Conservation (phyloP, 2,797 vertebrate genomes). For the Hephaestus fuliginosus region DNA sequence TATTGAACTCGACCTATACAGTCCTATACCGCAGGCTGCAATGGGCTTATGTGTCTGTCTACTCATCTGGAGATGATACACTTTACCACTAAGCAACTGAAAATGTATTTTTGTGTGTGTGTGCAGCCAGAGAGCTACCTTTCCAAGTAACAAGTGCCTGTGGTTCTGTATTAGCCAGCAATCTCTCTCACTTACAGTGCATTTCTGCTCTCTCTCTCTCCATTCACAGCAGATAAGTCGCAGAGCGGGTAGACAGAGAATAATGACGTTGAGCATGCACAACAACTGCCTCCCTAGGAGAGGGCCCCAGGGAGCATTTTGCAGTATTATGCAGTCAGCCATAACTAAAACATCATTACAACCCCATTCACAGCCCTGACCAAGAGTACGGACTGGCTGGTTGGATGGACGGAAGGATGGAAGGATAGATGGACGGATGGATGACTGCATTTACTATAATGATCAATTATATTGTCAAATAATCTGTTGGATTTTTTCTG, state of each 20-base stretch:
- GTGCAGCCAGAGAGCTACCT: conserved; percentile 54
- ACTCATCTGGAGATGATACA: conserved; percentile 56
- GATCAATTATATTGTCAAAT: conserved; percentile 29
- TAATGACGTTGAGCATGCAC: conserved; percentile 78
- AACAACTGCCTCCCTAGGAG: conserved; percentile 75
- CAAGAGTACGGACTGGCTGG: conserved; percentile 37
- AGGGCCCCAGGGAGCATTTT: conserved; percentile 77
- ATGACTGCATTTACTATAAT: background rate
- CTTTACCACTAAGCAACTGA: conserved; percentile 54
- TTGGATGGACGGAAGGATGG: conserved; percentile 5
- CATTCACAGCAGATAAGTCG: conserved; percentile 72
- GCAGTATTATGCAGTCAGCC: conserved; percentile 81
- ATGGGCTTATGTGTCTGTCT: conserved; percentile 46
- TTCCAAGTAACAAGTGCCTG: conserved; percentile 68
- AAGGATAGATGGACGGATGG: conserved; percentile 5
- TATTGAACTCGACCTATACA: conserved; percentile 35
- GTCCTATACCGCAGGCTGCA: conserved; percentile 6
- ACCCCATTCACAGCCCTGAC: conserved; percentile 63
- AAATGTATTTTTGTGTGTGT: conserved; percentile 47
- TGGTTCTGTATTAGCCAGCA: conserved; percentile 70
- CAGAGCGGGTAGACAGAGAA: conserved; percentile 76
- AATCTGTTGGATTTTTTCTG: conserved; percentile 7
- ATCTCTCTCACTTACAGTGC: conserved; percentile 67
- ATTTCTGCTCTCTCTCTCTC: conserved; percentile 60
- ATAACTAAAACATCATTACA: conserved; percentile 84